Percentiles rank a stretch among this genome's conserved stretches.
These are phyloP conservation scores for Sebastes wilsoni DNA, from an alignment of 2,797 vertebrate species.

Conservation along the genomic window DNA sequence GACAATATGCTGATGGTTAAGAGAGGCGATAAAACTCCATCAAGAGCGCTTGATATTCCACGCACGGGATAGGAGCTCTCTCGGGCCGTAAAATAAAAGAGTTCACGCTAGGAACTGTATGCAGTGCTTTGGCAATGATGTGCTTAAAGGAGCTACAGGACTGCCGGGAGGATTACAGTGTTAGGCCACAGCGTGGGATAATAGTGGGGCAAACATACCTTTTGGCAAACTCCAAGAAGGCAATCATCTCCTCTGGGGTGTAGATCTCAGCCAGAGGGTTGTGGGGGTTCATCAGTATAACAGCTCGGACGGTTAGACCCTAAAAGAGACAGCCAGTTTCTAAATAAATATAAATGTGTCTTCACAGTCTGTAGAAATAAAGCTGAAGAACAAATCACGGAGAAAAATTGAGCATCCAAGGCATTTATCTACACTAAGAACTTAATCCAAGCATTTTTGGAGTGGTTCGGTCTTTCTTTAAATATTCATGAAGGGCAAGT, in stretches of 20 bases:
- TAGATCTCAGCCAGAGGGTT: slow-evolving; percentile 96
- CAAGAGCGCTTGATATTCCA: slow-evolving; percentile 52
- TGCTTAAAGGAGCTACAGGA: slow-evolving; percentile 24
- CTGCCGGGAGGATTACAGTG: slow-evolving; percentile 6
- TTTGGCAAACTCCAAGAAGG: slow-evolving; percentile 94
- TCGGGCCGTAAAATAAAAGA: slow-evolving; percentile 29
- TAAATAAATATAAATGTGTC: neutral
- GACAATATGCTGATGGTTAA: slow-evolving; percentile 66
- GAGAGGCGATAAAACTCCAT: slow-evolving; percentile 55
- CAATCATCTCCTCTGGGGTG: slow-evolving; percentile 86
- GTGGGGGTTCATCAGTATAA: slow-evolving; percentile 95
- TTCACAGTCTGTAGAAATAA: slow-evolving; percentile 1
- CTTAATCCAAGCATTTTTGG: neutral
- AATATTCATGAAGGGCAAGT: slow-evolving; percentile 17
- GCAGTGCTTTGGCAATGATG: slow-evolving; percentile 14
- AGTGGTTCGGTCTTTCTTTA: neutral
- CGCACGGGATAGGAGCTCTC: slow-evolving; percentile 37
- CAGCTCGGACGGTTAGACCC: slow-evolving; percentile 87
- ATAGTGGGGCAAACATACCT: slow-evolving; percentile 79
- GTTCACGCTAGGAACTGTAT: slow-evolving; percentile 18
- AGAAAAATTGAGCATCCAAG: neutral
- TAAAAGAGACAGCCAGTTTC: slow-evolving; percentile 59
- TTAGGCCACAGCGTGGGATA: neutral
- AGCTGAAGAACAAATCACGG: neutral
- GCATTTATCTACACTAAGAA: neutral